Evolutionary conservation across 2,113 vertebrate genomes (phyloP), one percentile per base, ranked within the genome.

Genomic region (Brachyhypopomus gauderio): DNA sequence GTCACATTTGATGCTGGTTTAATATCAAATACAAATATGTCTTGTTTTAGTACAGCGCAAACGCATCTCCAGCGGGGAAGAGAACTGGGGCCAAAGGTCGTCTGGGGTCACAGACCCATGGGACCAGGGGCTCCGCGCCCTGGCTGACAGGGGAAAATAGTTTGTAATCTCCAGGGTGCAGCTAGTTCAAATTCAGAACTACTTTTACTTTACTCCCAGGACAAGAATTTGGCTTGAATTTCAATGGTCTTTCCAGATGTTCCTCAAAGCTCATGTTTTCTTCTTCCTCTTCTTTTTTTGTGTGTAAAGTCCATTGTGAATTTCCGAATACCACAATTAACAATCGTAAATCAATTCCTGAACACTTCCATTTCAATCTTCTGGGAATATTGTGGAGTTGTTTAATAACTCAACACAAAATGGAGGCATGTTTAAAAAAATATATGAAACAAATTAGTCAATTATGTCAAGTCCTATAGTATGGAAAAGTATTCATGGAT

Each of bases 211-310:
- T 85, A 85, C 92, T 92, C 92, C 88, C 91, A 93, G 92, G 91
- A 92, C 86, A 89, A 87, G 89, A 89, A 91, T 83, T 93, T 94
- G 92, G 92, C 92, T 89, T 69, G 30, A 41, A 72, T 84, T 74
- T 59, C 86, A 91, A 94, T 90, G 86, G 87, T 89, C 92, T 87
- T 88, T 92, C 92, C 93, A 94, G 93, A 94, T 93, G 93, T 94
- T 89, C 87, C 76, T 87, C 89, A 91, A 88, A 81, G 85, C 45
- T 52, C 87, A 74, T 82, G 86, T 89, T 80, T 67, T 70, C 25
- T 82, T 87, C 83, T 89, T 82, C 67, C 63, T 64, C 60, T 84
- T 77, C 62, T 73, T 36, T 81, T 81, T 86, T 83, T 81, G 85
- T 86, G 81, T 81, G 85, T 66, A 67, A 74, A 74, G 86, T 90